A percentile compares a stretch with the other conserved stretches of the same genome.
Evolutionary conservation across 2,888 invertebrate genomes (phyloP).

Genomic region (Julus scandinavius): DNA sequence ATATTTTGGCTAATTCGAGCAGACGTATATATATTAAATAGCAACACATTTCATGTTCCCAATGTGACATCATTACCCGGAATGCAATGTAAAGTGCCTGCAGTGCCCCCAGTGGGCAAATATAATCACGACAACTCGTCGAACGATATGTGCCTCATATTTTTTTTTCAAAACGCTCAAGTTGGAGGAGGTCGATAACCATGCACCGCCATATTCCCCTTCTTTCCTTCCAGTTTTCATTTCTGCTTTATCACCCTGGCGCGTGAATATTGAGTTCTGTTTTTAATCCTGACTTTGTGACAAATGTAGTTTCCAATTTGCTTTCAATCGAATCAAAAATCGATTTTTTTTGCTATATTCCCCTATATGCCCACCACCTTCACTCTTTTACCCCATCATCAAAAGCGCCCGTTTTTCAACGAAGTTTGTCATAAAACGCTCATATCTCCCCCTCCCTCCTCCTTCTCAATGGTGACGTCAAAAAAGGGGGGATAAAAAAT

Average conservation of each 20-base stretch:
- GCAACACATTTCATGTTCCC: no score
- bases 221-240: not conserved
- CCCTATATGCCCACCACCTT: not conserved
- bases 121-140: not conserved
- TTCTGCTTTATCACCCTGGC: not conserved
- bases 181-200: not conserved
- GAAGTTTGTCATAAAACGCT: conserved; percentile 24
- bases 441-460: not conserved
- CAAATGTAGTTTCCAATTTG: conserved; percentile 36
- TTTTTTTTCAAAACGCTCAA: not conserved
- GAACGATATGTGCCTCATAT: not conserved
- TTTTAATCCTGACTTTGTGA: conserved; percentile 36
- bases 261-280: conserved; percentile 30
- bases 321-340: conserved; percentile 36
- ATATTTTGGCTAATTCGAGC: no score
- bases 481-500: not conserved
- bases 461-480: not conserved
- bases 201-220: not conserved
- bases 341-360: not conserved
- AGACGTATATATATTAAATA: no score
- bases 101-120: not conserved
- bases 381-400: not conserved
- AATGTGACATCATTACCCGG: no score
- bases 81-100: not conserved
- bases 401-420: not conserved